A percentile compares a stretch with the other conserved stretches of the same genome.
These are phyloP conservation scores for Tachyglossus aculeatus DNA, from an alignment of 2,797 vertebrate species.

Conservation along the genomic window DNA sequence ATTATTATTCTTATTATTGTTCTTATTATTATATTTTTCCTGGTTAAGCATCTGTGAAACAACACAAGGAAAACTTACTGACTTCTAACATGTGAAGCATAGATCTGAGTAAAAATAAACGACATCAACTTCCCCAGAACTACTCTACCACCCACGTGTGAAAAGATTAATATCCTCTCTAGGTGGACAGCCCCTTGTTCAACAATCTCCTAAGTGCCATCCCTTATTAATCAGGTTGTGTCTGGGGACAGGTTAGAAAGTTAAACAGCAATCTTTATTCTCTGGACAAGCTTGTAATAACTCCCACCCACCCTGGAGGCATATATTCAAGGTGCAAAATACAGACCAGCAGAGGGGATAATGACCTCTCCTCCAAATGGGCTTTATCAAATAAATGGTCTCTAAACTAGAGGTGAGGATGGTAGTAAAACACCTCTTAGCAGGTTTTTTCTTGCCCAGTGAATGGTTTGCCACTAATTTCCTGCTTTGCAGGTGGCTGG, in stretches of 20 bases:
- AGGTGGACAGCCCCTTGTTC: conserved; percentile 72
- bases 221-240: conserved; percentile 24
- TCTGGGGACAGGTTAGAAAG: conserved; percentile 15
- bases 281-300: conserved; percentile 9
- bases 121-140: conserved; percentile 28
- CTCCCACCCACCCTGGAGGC: not conserved
- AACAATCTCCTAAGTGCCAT: conserved; percentile 73
- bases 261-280: conserved; percentile 22
- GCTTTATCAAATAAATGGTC: not conserved
- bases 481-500: not conserved
- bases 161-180: conserved; percentile 79
- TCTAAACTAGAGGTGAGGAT: not conserved
- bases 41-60: not conserved
- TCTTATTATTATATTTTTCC: too few species aligned
- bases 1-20: too few species aligned
- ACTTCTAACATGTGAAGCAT: conserved; percentile 57
- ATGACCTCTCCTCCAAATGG: not conserved
- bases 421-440: not conserved
- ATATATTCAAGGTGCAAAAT: not conserved
- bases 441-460: not conserved
- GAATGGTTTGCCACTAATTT: not conserved
- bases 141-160: conserved; percentile 62
- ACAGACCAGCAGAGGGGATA: not conserved
- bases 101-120: conserved; percentile 68
- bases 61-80: conserved; percentile 45